Conservation (phyloP, 2,888 invertebrate genomes). For the Cylindroiulus punctatus region DNA sequence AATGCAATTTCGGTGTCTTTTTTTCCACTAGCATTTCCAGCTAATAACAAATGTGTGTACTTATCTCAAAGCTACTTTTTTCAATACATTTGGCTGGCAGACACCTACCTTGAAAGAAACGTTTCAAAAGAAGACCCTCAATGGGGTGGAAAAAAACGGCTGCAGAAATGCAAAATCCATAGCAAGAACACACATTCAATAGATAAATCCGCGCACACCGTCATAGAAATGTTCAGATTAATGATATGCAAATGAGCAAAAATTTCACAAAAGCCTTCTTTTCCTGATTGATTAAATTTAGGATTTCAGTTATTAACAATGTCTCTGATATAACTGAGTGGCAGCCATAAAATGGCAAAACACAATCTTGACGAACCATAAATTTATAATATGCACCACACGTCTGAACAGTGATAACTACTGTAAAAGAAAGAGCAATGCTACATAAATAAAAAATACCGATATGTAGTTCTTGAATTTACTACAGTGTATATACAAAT, state of each 20-base stretch:
- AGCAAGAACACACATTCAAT: background rate
- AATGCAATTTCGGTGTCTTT: conserved; percentile 44
- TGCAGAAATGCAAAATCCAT: background rate
- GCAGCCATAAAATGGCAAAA: background rate
- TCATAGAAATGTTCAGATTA: background rate
- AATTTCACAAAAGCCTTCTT: background rate
- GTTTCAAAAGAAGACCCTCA: background rate
- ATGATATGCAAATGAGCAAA: background rate
- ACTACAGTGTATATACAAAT: too few relatives aligned
- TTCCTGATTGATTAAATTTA: background rate
- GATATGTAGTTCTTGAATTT: too few relatives aligned
- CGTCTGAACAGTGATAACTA: too few relatives aligned
- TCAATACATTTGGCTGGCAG: conserved; percentile 43
- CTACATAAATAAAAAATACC: too few relatives aligned
- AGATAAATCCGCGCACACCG: background rate
- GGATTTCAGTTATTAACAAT: background rate
- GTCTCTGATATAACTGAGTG: background rate
- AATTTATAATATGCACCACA: too few relatives aligned
- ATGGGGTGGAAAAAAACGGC: background rate
- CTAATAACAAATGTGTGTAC: conserved; percentile 45
- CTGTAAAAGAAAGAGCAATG: too few relatives aligned
- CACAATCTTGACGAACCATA: background rate
- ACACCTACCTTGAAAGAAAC: conserved; percentile 15
- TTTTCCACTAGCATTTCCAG: conserved; percentile 5
- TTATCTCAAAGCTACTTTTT: conserved; percentile 42